A percentile compares a stretch with the other conserved stretches of the same genome.
phyloP scores from a whole-genome alignment of 2,113 vertebrate genomes.

The Corythornis cristatus region DNA sequence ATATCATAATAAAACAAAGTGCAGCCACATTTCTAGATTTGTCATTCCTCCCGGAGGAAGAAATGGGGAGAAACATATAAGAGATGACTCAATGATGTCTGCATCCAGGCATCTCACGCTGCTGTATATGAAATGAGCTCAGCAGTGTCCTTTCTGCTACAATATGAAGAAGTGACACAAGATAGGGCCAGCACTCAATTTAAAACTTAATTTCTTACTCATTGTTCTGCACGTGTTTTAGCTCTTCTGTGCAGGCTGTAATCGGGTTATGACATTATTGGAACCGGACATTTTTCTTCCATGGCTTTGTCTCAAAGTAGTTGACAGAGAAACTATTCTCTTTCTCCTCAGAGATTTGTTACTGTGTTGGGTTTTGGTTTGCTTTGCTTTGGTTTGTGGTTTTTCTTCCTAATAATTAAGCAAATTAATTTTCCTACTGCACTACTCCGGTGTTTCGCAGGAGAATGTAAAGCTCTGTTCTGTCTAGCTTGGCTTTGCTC shows the following conservation, averaged over 20 bases:
- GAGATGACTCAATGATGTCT: constrained; percentile 75
- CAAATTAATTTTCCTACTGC: constrained; percentile 31
- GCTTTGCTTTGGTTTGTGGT: not conserved
- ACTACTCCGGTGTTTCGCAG: not conserved
- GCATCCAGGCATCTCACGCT: constrained; percentile 66
- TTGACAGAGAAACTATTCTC: constrained; percentile 25
- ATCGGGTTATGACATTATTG: constrained; percentile 61
- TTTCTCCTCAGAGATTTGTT: constrained; percentile 32
- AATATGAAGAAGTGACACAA: constrained; percentile 34
- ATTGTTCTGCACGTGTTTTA: not conserved
- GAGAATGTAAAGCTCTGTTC: not conserved
- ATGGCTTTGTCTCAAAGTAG: constrained; percentile 48
- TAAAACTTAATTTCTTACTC: constrained; percentile 37
- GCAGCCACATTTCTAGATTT: constrained; percentile 80
- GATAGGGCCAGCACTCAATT: constrained; percentile 42
- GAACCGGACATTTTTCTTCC: constrained; percentile 57
- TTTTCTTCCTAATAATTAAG: constrained; percentile 30
- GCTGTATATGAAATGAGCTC: constrained; percentile 40
- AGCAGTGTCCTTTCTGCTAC: constrained; percentile 37
- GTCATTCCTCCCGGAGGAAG: constrained; percentile 73
- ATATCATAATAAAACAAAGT: constrained; percentile 82
- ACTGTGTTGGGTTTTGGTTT: not conserved
- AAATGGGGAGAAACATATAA: constrained; percentile 59
- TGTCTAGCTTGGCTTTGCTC: constrained; percentile 29
- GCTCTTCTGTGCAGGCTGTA: constrained; percentile 49